phyloP scores from a whole-genome alignment of 2,113 vertebrate species.

The Elaphurus davidianus region DNA sequence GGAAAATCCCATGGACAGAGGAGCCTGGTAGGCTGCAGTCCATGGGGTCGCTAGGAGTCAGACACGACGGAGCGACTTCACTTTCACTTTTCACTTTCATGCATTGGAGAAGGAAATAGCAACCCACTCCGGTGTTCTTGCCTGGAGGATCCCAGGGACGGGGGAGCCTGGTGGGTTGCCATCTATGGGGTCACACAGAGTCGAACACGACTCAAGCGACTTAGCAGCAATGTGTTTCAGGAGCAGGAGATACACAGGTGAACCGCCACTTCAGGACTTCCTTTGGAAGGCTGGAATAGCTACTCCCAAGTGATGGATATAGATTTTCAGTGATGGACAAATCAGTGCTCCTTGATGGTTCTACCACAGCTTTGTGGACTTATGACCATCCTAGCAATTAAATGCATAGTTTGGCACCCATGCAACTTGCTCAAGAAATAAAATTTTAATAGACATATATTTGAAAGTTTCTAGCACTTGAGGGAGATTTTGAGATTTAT shows the following conservation, averaged over 20 bases:
- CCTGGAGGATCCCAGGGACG: too few species aligned
- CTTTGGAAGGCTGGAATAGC: not conserved
- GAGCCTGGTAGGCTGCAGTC: too few species aligned
- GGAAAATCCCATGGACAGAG: too few species aligned
- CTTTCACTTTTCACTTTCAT: too few species aligned
- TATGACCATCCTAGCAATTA: slow-evolving; percentile 34
- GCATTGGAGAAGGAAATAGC: too few species aligned
- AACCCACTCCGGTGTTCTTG: too few species aligned
- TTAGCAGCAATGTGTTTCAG: not conserved
- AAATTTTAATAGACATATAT: slow-evolving; percentile 74
- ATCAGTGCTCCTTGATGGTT: not conserved
- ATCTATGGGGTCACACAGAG: too few species aligned
- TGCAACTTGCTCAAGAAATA: slow-evolving; percentile 59
- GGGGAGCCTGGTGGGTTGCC: too few species aligned
- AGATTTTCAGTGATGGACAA: not conserved
- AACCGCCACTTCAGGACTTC: not conserved
- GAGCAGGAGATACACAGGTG: not conserved
- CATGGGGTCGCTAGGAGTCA: too few species aligned
- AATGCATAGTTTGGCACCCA: slow-evolving; percentile 65
- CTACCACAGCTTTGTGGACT: slow-evolving; percentile 33
- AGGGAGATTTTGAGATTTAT: slow-evolving; percentile 75
- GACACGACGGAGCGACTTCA: too few species aligned
- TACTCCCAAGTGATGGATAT: not conserved
- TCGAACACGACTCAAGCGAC: too few species aligned
- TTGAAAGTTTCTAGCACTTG: slow-evolving; percentile 74